phyloP scores from a whole-genome alignment of 1,140 invertebrate genomes.

The Scaptomyza pallida region DNA sequence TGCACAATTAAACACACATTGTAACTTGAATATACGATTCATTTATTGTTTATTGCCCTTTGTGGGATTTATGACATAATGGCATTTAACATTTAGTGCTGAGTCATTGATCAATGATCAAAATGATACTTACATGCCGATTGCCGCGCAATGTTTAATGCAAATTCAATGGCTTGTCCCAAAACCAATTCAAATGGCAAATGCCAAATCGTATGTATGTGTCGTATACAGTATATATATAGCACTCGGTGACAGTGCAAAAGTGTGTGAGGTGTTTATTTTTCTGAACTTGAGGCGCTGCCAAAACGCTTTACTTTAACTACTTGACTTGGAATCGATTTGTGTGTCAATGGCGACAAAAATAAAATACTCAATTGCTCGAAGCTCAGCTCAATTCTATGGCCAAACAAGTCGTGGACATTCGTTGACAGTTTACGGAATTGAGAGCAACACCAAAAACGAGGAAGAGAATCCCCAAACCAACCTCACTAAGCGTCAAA shows the following conservation, averaged over 20 bases:
- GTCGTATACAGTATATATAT: not conserved
- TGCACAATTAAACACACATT: too few relatives aligned
- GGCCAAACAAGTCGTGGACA: slow-evolving; percentile 8
- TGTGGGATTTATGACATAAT: too few relatives aligned
- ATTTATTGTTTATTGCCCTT: too few relatives aligned
- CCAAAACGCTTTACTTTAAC: not conserved
- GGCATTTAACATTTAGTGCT: not conserved
- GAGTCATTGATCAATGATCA: slow-evolving; percentile 6
- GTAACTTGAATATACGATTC: too few relatives aligned
- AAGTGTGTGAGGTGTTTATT: not conserved
- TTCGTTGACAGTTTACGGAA: slow-evolving; percentile 10
- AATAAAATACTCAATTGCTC: not conserved
- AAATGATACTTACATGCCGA: slow-evolving; percentile 3
- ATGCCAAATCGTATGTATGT: not conserved
- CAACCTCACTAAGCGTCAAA: not conserved
- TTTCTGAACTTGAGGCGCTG: slow-evolving; percentile 19
- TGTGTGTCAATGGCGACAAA: slow-evolving; percentile 31
- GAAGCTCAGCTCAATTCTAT: not conserved
- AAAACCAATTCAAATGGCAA: slow-evolving; percentile 1
- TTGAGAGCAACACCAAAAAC: slow-evolving; percentile 27
- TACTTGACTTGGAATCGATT: slow-evolving; percentile 15
- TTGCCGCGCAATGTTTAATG: slow-evolving; percentile 1
- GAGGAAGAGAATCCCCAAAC: slow-evolving; percentile 28
- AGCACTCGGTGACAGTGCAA: not conserved
- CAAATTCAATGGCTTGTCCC: slow-evolving; percentile 1